These are phyloP conservation scores for Phoxinus phoxinus DNA, from an alignment of 2,113 vertebrate genomes.

Conservation along the genomic window DNA sequence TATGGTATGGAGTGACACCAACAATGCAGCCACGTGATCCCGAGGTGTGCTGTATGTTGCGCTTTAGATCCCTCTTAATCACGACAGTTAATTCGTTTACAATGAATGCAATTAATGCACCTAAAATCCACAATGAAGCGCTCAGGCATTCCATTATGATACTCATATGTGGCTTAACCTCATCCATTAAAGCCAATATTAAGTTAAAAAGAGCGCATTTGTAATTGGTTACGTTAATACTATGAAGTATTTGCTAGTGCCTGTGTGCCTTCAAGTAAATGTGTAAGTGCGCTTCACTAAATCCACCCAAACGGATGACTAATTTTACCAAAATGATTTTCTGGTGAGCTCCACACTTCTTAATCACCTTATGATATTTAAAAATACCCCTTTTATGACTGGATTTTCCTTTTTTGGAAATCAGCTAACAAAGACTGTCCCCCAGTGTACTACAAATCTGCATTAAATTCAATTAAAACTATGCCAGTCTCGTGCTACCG, in stretches of 20 bases:
- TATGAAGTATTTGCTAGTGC: constrained; percentile 20
- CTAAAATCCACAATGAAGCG: not conserved
- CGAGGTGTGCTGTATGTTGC: constrained; percentile 1
- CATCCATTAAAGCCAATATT: constrained; percentile 32
- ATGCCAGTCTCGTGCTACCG: constrained; percentile 6
- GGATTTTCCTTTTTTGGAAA: constrained; percentile 62
- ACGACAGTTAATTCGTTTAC: constrained; percentile 1
- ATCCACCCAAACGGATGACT: constrained; percentile 60
- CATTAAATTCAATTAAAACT: constrained; percentile 61
- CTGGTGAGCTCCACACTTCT: constrained; percentile 69
- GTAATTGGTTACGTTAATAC: constrained; percentile 8
- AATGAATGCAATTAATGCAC: constrained; percentile 24
- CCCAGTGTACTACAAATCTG: constrained; percentile 55
- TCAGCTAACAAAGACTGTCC: constrained; percentile 53
- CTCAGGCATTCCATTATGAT: not conserved
- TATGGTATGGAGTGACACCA: constrained; percentile 11
- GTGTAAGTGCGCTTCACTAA: constrained; percentile 40
- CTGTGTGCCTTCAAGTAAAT: constrained; percentile 18
- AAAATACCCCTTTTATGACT: constrained; percentile 65
- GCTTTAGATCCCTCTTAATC: constrained; percentile 16
- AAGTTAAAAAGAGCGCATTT: constrained; percentile 2
- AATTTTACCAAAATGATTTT: constrained; percentile 67
- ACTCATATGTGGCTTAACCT: constrained; percentile 22
- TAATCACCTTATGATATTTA: constrained; percentile 68
- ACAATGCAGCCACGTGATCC: constrained; percentile 17